Evolutionary conservation across 2,113 vertebrate genomes (phyloP).

Genomic region (Phylloscopus whistleri): DNA sequence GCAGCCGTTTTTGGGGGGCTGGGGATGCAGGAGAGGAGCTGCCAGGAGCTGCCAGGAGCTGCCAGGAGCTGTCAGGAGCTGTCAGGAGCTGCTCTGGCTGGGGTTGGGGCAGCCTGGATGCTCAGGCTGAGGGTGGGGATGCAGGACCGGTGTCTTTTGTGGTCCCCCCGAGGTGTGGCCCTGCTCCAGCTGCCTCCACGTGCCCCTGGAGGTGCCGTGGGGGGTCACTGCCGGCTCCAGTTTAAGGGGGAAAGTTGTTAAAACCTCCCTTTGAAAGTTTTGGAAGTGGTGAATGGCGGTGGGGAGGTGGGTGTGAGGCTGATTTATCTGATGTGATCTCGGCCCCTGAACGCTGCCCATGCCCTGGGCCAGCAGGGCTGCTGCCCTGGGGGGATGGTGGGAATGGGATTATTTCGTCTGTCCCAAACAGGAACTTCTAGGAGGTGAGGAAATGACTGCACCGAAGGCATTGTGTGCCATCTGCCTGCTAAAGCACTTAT

Average conservation of each 20-base stretch:
- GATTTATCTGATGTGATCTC: background rate
- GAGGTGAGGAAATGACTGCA: conserved; percentile 56
- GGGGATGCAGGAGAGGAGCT: rapidly evolving
- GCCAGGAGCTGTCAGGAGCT: background rate
- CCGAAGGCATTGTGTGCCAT: conserved; percentile 54
- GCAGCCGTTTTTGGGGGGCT: background rate
- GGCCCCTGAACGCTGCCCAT: background rate
- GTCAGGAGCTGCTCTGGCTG: background rate
- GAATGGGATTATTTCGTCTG: conserved; percentile 9
- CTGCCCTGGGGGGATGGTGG: background rate
- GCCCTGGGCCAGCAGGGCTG: background rate
- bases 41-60: background rate
- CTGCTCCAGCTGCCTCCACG: background rate
- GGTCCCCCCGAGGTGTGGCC: background rate
- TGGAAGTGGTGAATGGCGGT: background rate
- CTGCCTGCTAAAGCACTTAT: conserved; percentile 58
- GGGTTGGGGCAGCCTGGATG: background rate
- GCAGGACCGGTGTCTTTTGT: background rate
- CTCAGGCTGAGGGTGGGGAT: background rate
- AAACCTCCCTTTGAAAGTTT: background rate
- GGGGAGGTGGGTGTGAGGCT: background rate
- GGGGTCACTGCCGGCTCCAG: rapidly evolving
- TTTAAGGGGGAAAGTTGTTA: background rate
- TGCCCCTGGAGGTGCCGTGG: background rate
- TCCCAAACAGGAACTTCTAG: conserved; percentile 22